Evolutionary conservation across 2,113 vertebrate genomes (phyloP), one percentile per base, ranked within the genome.

Genomic region (Ciconia stormi): DNA sequence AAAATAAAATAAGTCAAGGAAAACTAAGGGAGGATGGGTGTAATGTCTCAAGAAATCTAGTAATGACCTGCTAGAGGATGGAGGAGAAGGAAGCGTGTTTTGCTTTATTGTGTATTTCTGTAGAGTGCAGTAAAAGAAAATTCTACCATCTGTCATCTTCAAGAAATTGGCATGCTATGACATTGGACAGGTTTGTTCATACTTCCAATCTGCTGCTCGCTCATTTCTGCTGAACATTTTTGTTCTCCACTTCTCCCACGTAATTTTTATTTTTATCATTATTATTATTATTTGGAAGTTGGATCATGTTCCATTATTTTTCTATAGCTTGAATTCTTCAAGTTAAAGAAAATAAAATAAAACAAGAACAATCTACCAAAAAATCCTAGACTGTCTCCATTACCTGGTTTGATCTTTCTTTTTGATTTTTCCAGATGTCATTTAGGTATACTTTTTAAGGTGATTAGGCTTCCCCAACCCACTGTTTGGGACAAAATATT

Each of bases 251-350:
- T 77, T 95, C 96, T 96, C 96, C 96, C 90, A 96, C 85, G 3
- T 93, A 95, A 38, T 82, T 92, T 93, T 97, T 97, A 96, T 97
- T 96, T 97, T 96, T 96, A 80, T 94, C 90, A 69, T 96, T 80
- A 91, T 90, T 94, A 85, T 94, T 96, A 93, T 91, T 96, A 95
- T 94, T 96, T 94, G 34, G 49, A 90, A 91, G 19, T 47, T 53
- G 38, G 61, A 76, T 84, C 46, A 47, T 66, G 10, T 67, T 89
- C 27, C 9, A 44, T 52, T 84, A 55, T 53, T 82, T 83, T 92
- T 74, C 59, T 78, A 30, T 38, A 63, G 23, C 10, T 82, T 87
- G 27, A 84, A 82, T 59, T 87, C 32, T 71, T 77, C 6, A 36
- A 87, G 18, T 4, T 67, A 53, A 70, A 84, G 26, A 52, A 74